Evolutionary conservation across 2,888 invertebrate genomes (phyloP), one percentile per base, ranked within the genome.

Genomic region (Pecten maximus): DNA sequence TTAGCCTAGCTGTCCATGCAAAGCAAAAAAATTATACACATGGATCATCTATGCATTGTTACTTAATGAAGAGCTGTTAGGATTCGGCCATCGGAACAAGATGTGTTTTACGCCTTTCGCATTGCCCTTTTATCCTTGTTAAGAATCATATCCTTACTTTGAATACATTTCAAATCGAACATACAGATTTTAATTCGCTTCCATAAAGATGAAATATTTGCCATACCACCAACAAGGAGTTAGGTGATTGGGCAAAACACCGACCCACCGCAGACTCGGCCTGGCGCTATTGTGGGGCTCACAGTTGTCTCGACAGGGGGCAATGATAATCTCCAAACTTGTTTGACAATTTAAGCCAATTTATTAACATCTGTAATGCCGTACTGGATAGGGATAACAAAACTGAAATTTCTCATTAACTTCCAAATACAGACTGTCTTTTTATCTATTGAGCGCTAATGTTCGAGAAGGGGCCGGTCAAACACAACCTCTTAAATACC

Each of bases 191-290:
- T 74, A 74, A 74, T 74, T 74, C 74, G 74, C 74, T 28, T 74
- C 74, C 74, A 74, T 74, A 74, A 74, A 74, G 74, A 74, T 74
- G 74, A 74, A 74, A 74, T 74, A 74, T 74, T 74, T 74, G 74
- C 74, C 74, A 74, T 74, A 74, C 74, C 74, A 74, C 74, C 74
- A 74, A 28, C 74, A 74, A 28, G 74, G 74, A 10, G 35, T 28
- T 35, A 35, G 10, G 74, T 28, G 74, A 74, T 74, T 74, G 74
- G 74, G 35, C 74, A 28, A 3, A 74, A 74, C 74, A 35, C 35
- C 74, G 74, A 74, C 74, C 74, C 74, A 74, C 74, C 74, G 74
- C 74, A 74, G 74, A 74, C 74, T 74, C 74, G 74, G 35, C 74
- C 74, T 15, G 28, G 74, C 74, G 6, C 74, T 74, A 74, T 74